Evolutionary conservation across 2,888 invertebrate species (phyloP), one percentile per base, ranked within the genome.

Genomic region (Erannis defoliaria): DNA sequence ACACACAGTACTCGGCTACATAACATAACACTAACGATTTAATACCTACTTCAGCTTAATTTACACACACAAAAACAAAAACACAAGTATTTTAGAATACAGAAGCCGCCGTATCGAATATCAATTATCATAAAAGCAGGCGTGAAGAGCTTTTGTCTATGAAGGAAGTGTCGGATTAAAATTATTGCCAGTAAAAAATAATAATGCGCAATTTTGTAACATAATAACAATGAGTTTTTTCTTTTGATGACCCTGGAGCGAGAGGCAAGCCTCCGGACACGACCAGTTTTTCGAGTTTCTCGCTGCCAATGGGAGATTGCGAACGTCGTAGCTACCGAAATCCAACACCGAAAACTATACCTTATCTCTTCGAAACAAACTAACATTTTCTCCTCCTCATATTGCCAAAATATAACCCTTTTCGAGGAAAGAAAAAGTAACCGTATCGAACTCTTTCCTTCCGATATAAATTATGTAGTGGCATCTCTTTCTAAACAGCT

Each of bases 231-330:
- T 64, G 46, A 56, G 61, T 55, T 68, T 74, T 73, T 72, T 72
- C 64, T 35, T 51, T 60, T 81, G 86, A 78, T 76, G 81, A 77
- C 88, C 89, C 88, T 86, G 82, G 50, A 65, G 57, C 73, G 76
- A 76, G 80, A 77, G 82, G 73, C 88, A 82, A 85, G 86, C 87
- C 88, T 88, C 86, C 85, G 74, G 77, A 74, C 72, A 63, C 69
- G 75, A 87, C 88, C 84, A 81, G 89, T 88, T 83, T 66, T 73
- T 74, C 84, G 55, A 82, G 85, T 86, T 84, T 72, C 74, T 73
- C 73, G 74, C 64, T 66, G 64, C 72, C 61, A 72, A 77, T 58
- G 37, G 60, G 45, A 72, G 68, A 46, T 63, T 62, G 63, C 35
- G n/a, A 56, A 65, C 59, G 66, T 16, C 68, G 0, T 71, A 74